A percentile compares a stretch with the other conserved stretches of the same genome.
Conservation (phyloP, 2,888 invertebrate genomes). For the Caenorhabditis drosophilae region DNA sequence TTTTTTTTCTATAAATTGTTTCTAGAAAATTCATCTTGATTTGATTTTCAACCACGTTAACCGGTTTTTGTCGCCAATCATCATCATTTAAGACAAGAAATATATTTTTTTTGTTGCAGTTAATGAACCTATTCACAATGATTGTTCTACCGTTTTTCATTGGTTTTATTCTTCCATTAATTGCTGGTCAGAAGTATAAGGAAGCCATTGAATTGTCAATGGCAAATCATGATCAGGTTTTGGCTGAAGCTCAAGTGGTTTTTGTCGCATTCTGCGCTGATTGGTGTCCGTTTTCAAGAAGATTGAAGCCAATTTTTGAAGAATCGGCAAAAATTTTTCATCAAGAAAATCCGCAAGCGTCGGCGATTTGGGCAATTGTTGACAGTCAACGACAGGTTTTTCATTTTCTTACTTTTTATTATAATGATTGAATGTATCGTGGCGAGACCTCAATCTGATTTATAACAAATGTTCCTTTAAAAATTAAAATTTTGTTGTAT, state of each 20-base stretch:
- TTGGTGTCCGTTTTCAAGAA: conserved; percentile 98
- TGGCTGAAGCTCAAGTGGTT: conserved; percentile 78
- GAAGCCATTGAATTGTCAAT: conserved; percentile 52
- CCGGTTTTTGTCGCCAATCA: conserved; percentile 1
- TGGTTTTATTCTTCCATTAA: conserved; percentile 11
- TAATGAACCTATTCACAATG: conserved; percentile 29
- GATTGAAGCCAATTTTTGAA: conserved; percentile 93
- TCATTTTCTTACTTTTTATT: neutral
- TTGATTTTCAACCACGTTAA: too few species aligned
- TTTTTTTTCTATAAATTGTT: neutral
- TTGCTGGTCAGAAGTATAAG: conserved; percentile 13
- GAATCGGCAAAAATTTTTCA: conserved; percentile 81
- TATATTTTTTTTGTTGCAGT: conserved; percentile 7
- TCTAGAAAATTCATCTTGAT: neutral
- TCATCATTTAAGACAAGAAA: neutral
- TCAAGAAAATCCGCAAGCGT: conserved; percentile 45
- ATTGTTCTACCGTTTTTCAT: conserved; percentile 11
- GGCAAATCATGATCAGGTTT: conserved; percentile 59
- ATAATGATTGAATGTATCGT: neutral
- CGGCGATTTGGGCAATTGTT: conserved; percentile 65
- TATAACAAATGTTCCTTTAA: too few species aligned
- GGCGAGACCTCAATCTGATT: too few species aligned
- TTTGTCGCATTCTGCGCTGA: conserved; percentile 99
- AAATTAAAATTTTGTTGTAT: neutral
- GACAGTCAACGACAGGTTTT: conserved; percentile 60